Conservation (phyloP, 2,113 vertebrate species). For the Cololabis saira region DNA sequence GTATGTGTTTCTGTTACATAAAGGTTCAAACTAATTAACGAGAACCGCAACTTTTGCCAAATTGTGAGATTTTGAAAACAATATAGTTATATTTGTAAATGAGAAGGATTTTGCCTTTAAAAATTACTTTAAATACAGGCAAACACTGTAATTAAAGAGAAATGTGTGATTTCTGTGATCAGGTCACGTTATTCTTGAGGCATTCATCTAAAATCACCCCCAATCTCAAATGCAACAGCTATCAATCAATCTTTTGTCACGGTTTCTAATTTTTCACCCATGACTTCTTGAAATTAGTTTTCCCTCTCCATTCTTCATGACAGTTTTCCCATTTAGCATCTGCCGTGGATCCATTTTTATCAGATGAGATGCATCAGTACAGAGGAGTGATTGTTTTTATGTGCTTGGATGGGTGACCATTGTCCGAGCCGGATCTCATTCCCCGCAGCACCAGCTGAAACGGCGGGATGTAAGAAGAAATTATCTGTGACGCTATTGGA, state of each 20-base stretch:
- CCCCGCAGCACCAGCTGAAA: slow-evolving; percentile 22
- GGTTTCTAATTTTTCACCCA: slow-evolving; percentile 16
- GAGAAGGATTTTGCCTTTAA: too few species aligned
- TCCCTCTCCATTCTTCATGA: slow-evolving; percentile 11
- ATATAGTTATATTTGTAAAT: too few species aligned
- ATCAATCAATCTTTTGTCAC: slow-evolving; percentile 30
- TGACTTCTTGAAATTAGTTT: slow-evolving; percentile 21
- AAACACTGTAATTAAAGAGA: too few species aligned
- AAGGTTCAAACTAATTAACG: too few species aligned
- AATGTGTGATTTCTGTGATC: too few species aligned
- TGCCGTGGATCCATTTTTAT: slow-evolving; percentile 38
- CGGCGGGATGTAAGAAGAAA: slow-evolving; percentile 29
- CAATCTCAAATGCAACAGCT: too few species aligned
- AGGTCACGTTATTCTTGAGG: too few species aligned
- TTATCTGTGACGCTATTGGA: slow-evolving; percentile 29
- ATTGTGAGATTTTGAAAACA: too few species aligned
- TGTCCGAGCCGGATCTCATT: slow-evolving; percentile 35
- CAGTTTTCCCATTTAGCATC: slow-evolving; percentile 15
- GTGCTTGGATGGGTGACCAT: slow-evolving; percentile 48
- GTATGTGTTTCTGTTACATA: too few species aligned
- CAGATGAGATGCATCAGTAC: slow-evolving; percentile 43
- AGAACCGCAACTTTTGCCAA: too few species aligned
- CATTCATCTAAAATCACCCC: too few species aligned
- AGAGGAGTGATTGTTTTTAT: slow-evolving; percentile 58
- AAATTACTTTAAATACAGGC: too few species aligned